These are phyloP conservation scores for Aradophagus sp. DNA, from an alignment of 1,140 invertebrate genomes.

Conservation along the genomic window DNA sequence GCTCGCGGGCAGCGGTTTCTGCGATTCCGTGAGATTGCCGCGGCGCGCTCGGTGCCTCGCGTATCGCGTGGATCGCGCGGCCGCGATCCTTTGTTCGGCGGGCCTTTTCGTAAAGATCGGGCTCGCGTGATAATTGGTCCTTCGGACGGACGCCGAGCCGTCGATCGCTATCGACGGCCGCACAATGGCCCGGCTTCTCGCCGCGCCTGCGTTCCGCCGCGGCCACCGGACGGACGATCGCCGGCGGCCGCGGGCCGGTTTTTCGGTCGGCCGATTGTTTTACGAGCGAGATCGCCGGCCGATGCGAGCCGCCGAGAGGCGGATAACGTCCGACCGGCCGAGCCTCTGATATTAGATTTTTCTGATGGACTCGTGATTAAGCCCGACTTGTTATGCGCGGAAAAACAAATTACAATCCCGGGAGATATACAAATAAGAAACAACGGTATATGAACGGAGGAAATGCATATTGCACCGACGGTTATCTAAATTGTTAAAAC, in stretches of 20 bases:
- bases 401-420: constrained; percentile 48
- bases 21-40: constrained; percentile 32
- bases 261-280: too few relatives aligned
- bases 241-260: too few relatives aligned
- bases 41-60: constrained; percentile 8
- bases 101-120: constrained; percentile 12
- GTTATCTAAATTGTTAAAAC: constrained; percentile 55
- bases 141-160: not conserved
- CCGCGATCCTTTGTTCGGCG: constrained; percentile 32
- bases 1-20: constrained; percentile 29
- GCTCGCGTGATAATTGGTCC: constrained; percentile 31
- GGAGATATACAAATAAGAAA: constrained; percentile 44
- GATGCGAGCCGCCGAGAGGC: constrained; percentile 12
- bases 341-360: constrained; percentile 29
- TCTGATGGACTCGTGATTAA: constrained; percentile 45
- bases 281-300: constrained; percentile 12
- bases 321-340: constrained; percentile 11
- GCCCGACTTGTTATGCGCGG: constrained; percentile 36
- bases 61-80: constrained; percentile 20
- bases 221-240: too few relatives aligned
- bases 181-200: constrained; percentile 2
- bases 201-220: constrained; percentile 15
- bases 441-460: constrained; percentile 44
- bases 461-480: constrained; percentile 47
- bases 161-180: constrained; percentile 24